Conservation (phyloP, 2,113 vertebrate genomes). For the Antidorcas marsupialis region DNA sequence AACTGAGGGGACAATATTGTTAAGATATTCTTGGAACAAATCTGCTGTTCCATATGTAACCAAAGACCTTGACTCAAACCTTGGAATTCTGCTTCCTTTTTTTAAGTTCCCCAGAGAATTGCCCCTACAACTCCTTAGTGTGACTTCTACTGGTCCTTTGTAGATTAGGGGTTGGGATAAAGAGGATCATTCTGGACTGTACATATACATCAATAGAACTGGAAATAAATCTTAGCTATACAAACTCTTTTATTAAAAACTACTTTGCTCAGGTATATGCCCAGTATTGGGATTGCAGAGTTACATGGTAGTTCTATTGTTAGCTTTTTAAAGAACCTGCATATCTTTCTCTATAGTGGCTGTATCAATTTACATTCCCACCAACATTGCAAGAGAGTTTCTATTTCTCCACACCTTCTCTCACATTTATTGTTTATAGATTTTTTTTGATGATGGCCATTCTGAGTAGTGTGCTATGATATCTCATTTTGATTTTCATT, state of each 20-base stretch:
- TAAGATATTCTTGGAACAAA: not conserved
- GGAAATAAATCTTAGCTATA: not conserved
- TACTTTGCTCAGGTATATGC: not conserved
- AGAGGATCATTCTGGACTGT: not conserved
- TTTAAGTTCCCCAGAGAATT: not conserved
- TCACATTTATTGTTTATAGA: not conserved
- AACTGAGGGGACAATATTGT: not conserved
- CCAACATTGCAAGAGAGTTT: not conserved
- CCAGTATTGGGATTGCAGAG: not conserved
- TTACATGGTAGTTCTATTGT: not conserved
- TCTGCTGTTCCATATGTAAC: not conserved
- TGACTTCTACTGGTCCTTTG: not conserved
- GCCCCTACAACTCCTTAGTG: not conserved
- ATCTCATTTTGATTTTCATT: not conserved
- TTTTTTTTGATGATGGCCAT: not conserved
- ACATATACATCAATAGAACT: not conserved
- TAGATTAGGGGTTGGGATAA: not conserved
- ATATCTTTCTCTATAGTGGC: not conserved
- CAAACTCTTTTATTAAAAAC: not conserved
- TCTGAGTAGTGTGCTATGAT: not conserved
- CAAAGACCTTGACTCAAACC: not conserved
- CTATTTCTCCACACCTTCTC: not conserved
- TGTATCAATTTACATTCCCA: not conserved
- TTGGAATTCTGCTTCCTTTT: not conserved
- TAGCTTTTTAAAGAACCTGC: not conserved